Percentiles rank a stretch among this genome's conserved stretches.
These are phyloP conservation scores for Naja naja DNA, from an alignment of 2,113 vertebrate genomes.

Conservation along the genomic window DNA sequence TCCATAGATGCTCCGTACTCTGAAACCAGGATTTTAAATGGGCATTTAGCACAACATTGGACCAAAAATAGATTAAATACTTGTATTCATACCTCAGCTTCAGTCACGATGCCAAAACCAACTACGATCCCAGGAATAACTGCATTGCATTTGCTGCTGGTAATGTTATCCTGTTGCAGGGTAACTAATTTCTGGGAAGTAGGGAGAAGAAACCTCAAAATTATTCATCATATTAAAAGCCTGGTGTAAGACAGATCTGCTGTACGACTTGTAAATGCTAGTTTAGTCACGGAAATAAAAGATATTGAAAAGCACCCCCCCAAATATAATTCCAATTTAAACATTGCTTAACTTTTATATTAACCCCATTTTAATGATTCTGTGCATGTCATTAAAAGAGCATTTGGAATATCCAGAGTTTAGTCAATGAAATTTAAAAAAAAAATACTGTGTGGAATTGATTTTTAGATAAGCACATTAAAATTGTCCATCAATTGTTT, in stretches of 20 bases:
- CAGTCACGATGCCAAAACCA: conserved; percentile 41
- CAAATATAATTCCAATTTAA: not conserved
- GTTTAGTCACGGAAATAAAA: not conserved
- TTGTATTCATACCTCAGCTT: conserved; percentile 49
- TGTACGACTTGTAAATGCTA: not conserved
- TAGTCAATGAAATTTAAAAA: not conserved
- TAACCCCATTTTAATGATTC: not conserved
- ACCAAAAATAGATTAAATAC: conserved; percentile 39
- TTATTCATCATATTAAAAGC: not conserved
- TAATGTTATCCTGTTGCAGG: conserved; percentile 14
- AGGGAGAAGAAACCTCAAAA: conserved; percentile 32
- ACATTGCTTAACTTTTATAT: not conserved
- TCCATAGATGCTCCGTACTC: not conserved
- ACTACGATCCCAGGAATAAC: conserved; percentile 32
- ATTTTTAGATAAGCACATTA: not conserved
- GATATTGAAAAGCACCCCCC: not conserved
- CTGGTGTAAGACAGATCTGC: conserved; percentile 22
- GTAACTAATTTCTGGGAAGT: conserved; percentile 40
- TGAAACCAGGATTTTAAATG: conserved; percentile 36
- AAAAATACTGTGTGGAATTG: not conserved
- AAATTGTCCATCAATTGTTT: not conserved
- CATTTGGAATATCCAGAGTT: not conserved
- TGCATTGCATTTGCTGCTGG: conserved; percentile 25
- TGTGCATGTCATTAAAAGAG: not conserved
- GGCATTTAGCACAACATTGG: conserved; percentile 11